These are phyloP conservation scores for Mesoligia furuncula DNA, from an alignment of 2,888 invertebrate genomes.

Conservation along the genomic window DNA sequence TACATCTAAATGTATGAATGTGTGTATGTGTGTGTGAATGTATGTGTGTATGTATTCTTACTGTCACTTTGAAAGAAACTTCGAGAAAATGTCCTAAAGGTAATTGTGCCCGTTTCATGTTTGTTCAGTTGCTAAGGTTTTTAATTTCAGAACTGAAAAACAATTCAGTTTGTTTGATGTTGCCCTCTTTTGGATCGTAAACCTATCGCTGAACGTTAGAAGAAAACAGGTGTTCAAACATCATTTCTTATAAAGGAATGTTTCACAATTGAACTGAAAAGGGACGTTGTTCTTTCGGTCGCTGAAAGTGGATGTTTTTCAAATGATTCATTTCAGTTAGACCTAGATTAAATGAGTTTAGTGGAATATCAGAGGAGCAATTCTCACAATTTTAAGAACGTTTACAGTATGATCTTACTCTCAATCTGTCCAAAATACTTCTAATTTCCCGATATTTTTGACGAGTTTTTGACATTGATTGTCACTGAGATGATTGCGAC, in stretches of 20 bases:
- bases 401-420: too few relatives aligned
- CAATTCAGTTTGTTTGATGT: conserved; percentile 75
- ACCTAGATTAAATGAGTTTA: not conserved
- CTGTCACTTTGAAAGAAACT: conserved; percentile 11
- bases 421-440: too few relatives aligned
- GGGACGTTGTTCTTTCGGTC: conserved; percentile 16
- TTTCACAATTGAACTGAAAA: conserved; percentile 65
- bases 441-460: too few relatives aligned
- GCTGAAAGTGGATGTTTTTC: conserved; percentile 5
- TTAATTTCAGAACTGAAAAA: conserved; percentile 72
- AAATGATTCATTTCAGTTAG: conserved; percentile 14
- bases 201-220: conserved; percentile 75
- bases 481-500: too few relatives aligned
- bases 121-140: conserved; percentile 74
- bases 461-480: too few relatives aligned
- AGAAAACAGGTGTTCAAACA: conserved; percentile 77
- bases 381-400: too few relatives aligned
- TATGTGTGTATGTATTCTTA: too few relatives aligned
- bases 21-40: too few relatives aligned
- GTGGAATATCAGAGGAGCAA: not conserved
- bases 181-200: conserved; percentile 71
- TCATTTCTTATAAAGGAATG: conserved; percentile 61
- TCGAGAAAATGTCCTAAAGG: conserved; percentile 47
- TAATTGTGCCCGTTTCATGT: conserved; percentile 61
- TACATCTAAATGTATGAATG: too few relatives aligned